Percentiles rank a stretch among this genome's conserved stretches.
Evolutionary conservation across 1,140 invertebrate species (phyloP).

Genomic region (Schlechtendalia chinensis): DNA sequence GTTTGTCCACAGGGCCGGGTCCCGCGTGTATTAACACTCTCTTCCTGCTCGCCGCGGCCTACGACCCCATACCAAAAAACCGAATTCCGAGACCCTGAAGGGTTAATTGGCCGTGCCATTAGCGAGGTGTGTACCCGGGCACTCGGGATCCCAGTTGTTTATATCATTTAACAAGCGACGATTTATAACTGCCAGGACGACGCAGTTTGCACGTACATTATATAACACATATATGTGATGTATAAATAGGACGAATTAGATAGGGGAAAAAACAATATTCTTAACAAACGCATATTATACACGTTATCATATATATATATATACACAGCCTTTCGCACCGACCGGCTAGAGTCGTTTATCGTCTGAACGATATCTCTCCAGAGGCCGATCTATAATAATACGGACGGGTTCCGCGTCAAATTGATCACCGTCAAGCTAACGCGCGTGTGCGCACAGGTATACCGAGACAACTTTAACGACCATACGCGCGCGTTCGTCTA

Average conservation of each 20-base stretch:
- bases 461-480: conserved; percentile 5
- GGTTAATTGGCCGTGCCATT: conserved; percentile 49
- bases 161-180: conserved; percentile 48
- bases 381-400: conserved; percentile 39
- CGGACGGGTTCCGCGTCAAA: background rate
- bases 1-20: conserved; percentile 20
- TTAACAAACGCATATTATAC: background rate
- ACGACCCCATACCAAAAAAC: conserved; percentile 28
- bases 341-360: background rate
- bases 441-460: no score
- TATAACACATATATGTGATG: conserved; percentile 3
- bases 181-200: conserved; percentile 40
- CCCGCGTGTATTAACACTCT: conserved; percentile 31
- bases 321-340: background rate
- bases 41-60: no score
- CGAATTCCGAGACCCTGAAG: conserved; percentile 38
- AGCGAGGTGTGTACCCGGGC: conserved; percentile 34
- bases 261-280: conserved; percentile 23
- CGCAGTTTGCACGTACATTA: conserved; percentile 40
- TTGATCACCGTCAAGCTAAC: conserved; percentile 23
- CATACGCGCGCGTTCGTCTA: background rate
- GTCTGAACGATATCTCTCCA: background rate
- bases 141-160: conserved; percentile 41
- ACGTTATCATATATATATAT: no score
- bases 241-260: conserved; percentile 3